Base-by-base conservation (phyloP, 2,113 vertebrate species). In the Aramus guarauna region DNA sequence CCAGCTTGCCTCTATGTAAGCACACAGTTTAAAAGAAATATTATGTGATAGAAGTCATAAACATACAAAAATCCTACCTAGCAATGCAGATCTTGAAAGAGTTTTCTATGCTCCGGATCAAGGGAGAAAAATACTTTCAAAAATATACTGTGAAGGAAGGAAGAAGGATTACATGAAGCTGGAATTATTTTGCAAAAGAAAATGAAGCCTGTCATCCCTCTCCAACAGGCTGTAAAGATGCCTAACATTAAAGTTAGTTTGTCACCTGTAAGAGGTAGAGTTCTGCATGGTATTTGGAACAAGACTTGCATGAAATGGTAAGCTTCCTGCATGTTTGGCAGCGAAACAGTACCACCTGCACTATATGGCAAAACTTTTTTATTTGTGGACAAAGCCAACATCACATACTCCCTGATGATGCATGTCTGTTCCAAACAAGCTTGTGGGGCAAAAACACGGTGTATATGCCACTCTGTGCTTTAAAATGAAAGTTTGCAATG, bases 1-100 rank as follows among this genome's bases (percentile, higher is more conserved):
- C 96, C 79, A 93, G 50, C 69, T 92, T 81, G 52, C 43, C 59
- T 72, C 50, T 96, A 19, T 72, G 58, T 74, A 95, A 93, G 88
- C 79, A 94, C 56, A 85, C 17, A 84, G 48, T 93, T 96, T 93
- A 86, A 93, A 95, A 97, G 95, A 96, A 94, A 96, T 94, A 96
- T 95, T 92, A 94, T 34, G 92, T 97, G 96, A 94, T 72, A 94
- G 68, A 89, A 89, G 73, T 47, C 53, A 94, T 94, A 94, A 96
- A 94, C 56, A 81, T 71, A 95, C 59, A 90, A 94, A 92, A 93
- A n/a, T 29, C 37, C 64, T 56, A 85, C 68, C 72, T 81, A 94
- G 83, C 60, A 89, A 64, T 21, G 43, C 6, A 68, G 68, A 86
- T 52, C 60, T 91, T 94, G 84, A 95, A 96, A 87, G 88, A 84